These are phyloP conservation scores for Drosophila subpulchrella DNA, from an alignment of 1,140 invertebrate genomes.

Conservation along the genomic window DNA sequence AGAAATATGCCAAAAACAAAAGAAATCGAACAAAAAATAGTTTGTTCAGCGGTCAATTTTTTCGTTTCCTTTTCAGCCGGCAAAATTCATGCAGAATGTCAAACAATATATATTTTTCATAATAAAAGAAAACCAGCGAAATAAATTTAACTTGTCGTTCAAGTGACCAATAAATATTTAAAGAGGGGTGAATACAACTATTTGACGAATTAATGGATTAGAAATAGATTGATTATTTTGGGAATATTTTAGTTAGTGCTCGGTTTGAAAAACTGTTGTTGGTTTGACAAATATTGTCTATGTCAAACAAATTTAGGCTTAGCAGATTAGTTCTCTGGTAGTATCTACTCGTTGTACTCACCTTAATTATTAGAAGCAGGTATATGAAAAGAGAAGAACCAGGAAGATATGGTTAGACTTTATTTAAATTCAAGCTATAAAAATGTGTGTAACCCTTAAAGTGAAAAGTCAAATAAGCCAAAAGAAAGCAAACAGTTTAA, in stretches of 20 bases:
- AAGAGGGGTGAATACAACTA: not conserved
- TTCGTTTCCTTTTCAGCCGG: not conserved
- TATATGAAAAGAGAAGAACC: constrained; percentile 28
- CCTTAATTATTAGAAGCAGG: not conserved
- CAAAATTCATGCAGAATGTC: constrained; percentile 24
- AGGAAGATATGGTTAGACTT: not conserved
- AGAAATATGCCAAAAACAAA: constrained; percentile 24
- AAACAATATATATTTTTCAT: constrained; percentile 10
- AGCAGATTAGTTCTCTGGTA: too few relatives aligned
- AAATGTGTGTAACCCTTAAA: too few relatives aligned
- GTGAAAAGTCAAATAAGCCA: not conserved
- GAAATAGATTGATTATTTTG: constrained; percentile 22
- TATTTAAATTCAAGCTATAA: not conserved
- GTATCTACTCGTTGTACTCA: constrained; percentile 2
- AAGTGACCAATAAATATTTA: constrained; percentile 30
- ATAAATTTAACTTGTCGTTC: constrained; percentile 4
- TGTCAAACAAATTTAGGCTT: too few relatives aligned
- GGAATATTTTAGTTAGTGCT: not conserved
- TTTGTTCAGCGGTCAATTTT: constrained; percentile 3
- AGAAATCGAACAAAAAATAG: constrained; percentile 9
- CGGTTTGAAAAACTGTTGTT: not conserved
- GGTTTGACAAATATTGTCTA: too few relatives aligned
- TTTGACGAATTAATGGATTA: constrained; percentile 40
- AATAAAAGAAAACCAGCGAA: constrained; percentile 13
- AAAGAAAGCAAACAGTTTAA: constrained; percentile 11